Percentiles rank a stretch among this genome's conserved stretches.
phyloP scores from a whole-genome alignment of 2,113 vertebrate species.

The Phrynosoma platyrhinos region DNA sequence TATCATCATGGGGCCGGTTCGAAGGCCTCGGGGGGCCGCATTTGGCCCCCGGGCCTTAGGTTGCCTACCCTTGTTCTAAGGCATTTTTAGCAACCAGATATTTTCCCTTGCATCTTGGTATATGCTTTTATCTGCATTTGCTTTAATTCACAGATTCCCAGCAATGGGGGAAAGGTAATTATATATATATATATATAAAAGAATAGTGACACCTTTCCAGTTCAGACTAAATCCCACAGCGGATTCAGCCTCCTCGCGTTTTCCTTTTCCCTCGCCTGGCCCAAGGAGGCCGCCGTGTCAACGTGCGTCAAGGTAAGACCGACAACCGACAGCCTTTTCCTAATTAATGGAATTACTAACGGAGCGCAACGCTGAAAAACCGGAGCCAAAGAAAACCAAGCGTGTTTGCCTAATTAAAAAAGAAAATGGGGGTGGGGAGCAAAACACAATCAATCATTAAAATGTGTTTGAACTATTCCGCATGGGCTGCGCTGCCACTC shows the following conservation, averaged over 20 bases:
- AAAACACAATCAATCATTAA: constrained; percentile 68
- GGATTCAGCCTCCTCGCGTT: constrained; percentile 41
- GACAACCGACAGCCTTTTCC: constrained; percentile 63
- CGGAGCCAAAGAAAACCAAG: not conserved
- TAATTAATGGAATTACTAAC: constrained; percentile 58
- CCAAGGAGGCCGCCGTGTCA: constrained; percentile 54
- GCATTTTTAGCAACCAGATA: too few species aligned
- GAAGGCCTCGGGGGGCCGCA: too few species aligned
- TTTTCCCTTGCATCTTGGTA: too few species aligned
- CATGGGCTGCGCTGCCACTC: not conserved
- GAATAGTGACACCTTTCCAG: too few species aligned
- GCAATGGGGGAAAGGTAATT: too few species aligned
- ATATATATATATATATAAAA: too few species aligned
- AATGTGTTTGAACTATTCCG: constrained; percentile 34
- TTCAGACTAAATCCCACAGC: too few species aligned
- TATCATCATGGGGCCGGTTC: too few species aligned
- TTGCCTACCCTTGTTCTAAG: too few species aligned
- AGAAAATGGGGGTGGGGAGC: not conserved
- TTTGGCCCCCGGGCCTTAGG: too few species aligned
- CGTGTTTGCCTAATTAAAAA: constrained; percentile 8
- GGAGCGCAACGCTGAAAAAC: not conserved
- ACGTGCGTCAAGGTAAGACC: constrained; percentile 63
- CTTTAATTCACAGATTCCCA: too few species aligned
- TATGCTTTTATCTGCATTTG: too few species aligned
- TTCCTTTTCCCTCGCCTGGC: constrained; percentile 60